These are phyloP conservation scores for Piscicola geometra DNA, from an alignment of 2,888 invertebrate species.

Conservation along the genomic window DNA sequence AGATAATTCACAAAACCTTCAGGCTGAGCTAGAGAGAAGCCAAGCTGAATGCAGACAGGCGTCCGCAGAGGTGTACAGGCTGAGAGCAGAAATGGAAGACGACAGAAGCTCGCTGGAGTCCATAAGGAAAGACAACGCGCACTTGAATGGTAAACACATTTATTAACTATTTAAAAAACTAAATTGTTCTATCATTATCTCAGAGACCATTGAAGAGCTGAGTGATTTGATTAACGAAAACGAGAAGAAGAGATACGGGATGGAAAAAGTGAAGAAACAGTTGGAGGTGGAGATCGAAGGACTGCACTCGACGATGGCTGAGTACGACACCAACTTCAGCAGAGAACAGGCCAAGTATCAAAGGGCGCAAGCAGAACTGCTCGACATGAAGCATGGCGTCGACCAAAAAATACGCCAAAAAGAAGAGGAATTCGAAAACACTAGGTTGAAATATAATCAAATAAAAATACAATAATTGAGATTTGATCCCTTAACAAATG, in stretches of 20 bases:
- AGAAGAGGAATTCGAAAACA: constrained; percentile 99
- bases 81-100: constrained; percentile 92
- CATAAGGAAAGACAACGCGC: constrained; percentile 98
- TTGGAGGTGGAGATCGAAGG: constrained; percentile 99
- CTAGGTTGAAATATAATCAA: constrained; percentile 58
- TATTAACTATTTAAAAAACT: not conserved
- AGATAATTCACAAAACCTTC: constrained; percentile 27
- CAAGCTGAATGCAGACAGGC: constrained; percentile 99
- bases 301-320: constrained; percentile 95
- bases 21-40: constrained; percentile 87
- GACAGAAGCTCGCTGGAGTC: constrained; percentile 95
- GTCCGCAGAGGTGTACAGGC: constrained; percentile 97
- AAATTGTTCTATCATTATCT: constrained; percentile 32
- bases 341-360: constrained; percentile 93
- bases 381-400: constrained; percentile 97
- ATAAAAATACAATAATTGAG: not conserved
- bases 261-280: constrained; percentile 96
- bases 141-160: constrained; percentile 67
- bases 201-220: constrained; percentile 97
- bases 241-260: constrained; percentile 98
- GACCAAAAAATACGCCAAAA: constrained; percentile 99
- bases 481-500: not conserved
- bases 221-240: constrained; percentile 99
- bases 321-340: constrained; percentile 97
- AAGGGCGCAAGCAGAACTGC: constrained; percentile 92